Evolutionary conservation across 2,888 invertebrate species (phyloP).

Genomic region (Xylota segnis): DNA sequence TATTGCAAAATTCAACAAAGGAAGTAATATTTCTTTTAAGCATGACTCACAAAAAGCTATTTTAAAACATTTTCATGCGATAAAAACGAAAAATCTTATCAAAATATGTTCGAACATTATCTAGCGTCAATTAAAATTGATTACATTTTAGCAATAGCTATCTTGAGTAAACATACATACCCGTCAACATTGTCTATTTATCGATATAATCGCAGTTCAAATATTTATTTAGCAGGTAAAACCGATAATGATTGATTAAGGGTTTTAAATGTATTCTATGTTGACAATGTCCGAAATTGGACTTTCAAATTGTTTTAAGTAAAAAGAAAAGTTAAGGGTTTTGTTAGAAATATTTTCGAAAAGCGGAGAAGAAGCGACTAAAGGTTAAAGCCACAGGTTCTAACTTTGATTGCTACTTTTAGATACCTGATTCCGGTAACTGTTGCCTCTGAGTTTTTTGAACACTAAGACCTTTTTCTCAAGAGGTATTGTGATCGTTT

Average conservation of each 20-base stretch:
- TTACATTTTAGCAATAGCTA: slow-evolving; percentile 1
- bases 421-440: too few species aligned
- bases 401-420: too few species aligned
- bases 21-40: background rate
- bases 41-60: background rate
- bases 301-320: background rate
- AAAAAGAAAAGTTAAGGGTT: background rate
- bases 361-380: background rate
- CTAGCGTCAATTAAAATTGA: slow-evolving; percentile 15
- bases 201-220: background rate
- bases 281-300: slow-evolving; percentile 6
- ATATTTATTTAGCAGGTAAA: background rate
- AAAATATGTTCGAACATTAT: background rate
- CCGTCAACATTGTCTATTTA: background rate
- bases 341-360: background rate
- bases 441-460: too few species aligned
- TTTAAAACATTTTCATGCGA: background rate
- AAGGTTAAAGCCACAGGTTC: too few species aligned
- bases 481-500: too few species aligned
- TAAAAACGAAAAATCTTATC: slow-evolving; percentile 6
- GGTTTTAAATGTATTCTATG: background rate
- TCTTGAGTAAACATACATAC: slow-evolving; percentile 1
- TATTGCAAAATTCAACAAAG: background rate
- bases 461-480: too few species aligned
- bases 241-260: background rate